Base-by-base conservation (phyloP, 2,797 vertebrate species). In the Antrozous pallidus region DNA sequence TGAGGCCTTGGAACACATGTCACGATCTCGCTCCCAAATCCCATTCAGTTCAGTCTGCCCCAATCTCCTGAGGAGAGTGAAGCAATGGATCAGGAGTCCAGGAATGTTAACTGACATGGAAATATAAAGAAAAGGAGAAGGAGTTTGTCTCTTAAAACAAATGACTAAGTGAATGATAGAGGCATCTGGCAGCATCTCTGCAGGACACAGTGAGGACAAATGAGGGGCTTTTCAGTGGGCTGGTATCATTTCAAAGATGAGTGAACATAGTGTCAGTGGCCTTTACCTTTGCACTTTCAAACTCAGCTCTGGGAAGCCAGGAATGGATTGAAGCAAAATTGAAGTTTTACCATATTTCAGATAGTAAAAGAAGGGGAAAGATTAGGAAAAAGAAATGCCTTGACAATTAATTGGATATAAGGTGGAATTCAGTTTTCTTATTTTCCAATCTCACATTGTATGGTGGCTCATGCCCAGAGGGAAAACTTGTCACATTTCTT, bases 401-500 rank as follows among this genome's bases (percentile, higher is more conserved):
- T 79, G 5, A 31, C 65, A 28, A 61, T 83, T 90, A 85, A 36
- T 20, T 94, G 38, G 40, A 83, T 36, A 33, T 83, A 74, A 93
- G 94, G 63, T 93, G 67, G 88, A 42, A 12, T 91, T 84, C 54
- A 90, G 0, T 82, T 97, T 96, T 69, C 88, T 75, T 75, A 9
- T 69, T 95, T 96, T 40, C n/a, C 93, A 88, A 56, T 20, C 49
- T 96, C 94, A 47, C 86, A 67, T 73, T 47, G 36, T 42, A 51
- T 5, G 69, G 9, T 93, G 65, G 40, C 40, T 94, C 90, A 88
- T 49, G 82, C 51, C 51, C 42, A 6, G 58, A 83, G 47, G 88
- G 65, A 61, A 31, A 36, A 71, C 12, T 5, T 49, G 91, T 0
- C 86, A 0, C 28, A 12, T 3, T 91, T 47, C 4, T 33, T 96